Evolutionary conservation across 1,140 invertebrate species (phyloP).

Genomic region (Meloidogyne chitwoodi): DNA sequence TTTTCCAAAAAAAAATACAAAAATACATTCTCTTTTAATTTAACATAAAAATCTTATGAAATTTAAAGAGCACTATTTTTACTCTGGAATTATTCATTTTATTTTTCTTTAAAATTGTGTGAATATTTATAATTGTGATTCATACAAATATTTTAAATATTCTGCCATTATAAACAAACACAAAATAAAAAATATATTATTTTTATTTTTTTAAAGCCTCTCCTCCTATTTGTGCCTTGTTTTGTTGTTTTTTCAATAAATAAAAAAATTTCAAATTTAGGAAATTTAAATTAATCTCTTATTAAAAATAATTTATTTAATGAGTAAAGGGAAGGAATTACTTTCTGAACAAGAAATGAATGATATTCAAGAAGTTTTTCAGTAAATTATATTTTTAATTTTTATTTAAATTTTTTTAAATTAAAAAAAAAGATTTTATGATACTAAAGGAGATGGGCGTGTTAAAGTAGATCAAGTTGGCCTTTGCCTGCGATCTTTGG

Average conservation of each 20-base stretch:
- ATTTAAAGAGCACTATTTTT: too few species aligned
- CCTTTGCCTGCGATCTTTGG: constrained; percentile 33
- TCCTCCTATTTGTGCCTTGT: too few species aligned
- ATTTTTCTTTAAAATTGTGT: too few species aligned
- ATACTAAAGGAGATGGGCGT: constrained; percentile 26
- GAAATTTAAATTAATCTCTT: too few species aligned
- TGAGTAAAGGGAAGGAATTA: neutral
- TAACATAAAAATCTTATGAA: neutral
- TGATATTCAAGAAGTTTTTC: constrained; percentile 22
- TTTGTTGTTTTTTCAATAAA: too few species aligned
- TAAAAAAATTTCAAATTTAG: too few species aligned
- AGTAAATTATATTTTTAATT: neutral
- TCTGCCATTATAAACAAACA: neutral
- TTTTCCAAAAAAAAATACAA: neutral
- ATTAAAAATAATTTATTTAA: too few species aligned
- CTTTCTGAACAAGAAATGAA: neutral
- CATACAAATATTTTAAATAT: neutral
- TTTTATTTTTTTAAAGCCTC: too few species aligned
- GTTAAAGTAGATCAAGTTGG: constrained; percentile 34
- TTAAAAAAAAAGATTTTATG: constrained; percentile 27
- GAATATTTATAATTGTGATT: neutral
- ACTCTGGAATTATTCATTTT: too few species aligned
- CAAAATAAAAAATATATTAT: too few species aligned
- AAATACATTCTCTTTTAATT: neutral
- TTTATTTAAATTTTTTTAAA: too few species aligned